Evolutionary conservation across 2,113 vertebrate genomes (phyloP).

Genomic region (Xerus inauris): DNA sequence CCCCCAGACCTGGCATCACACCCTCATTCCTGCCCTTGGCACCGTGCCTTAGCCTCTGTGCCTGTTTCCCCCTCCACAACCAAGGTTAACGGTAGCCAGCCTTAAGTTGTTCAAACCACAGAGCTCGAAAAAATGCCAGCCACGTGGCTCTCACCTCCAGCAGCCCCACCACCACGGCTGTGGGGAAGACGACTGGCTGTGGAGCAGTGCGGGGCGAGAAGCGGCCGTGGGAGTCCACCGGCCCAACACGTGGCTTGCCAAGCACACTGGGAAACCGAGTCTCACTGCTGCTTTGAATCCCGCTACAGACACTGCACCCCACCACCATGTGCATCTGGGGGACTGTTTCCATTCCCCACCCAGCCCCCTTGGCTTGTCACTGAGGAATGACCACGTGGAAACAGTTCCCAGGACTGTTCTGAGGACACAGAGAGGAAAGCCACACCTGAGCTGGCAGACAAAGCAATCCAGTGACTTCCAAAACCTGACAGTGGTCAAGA

Average conservation of each 20-base stretch:
- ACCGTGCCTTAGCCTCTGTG: too few relatives aligned
- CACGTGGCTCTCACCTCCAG: not conserved
- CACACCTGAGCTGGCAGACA: not conserved
- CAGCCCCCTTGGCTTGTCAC: too few relatives aligned
- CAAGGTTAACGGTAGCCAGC: not conserved
- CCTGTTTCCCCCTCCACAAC: not conserved
- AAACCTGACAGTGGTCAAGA: not conserved
- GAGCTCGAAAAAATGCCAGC: not conserved
- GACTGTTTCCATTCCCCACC: not conserved
- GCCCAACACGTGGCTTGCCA: not conserved
- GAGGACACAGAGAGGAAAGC: not conserved
- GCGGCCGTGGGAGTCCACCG: not conserved
- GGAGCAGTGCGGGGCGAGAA: rapidly evolving
- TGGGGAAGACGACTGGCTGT: not conserved
- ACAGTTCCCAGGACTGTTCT: not conserved
- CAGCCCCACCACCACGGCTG: not conserved
- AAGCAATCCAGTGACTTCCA: not conserved
- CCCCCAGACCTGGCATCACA: not conserved
- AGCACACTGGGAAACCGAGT: not conserved
- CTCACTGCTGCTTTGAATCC: not conserved
- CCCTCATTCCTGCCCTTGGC: not conserved
- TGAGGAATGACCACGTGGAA: not conserved
- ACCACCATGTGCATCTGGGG: not conserved
- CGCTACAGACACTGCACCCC: not conserved
- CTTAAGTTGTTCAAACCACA: not conserved